Base-by-base conservation (phyloP, 2,113 vertebrate species). In the Mustelus asterias region DNA sequence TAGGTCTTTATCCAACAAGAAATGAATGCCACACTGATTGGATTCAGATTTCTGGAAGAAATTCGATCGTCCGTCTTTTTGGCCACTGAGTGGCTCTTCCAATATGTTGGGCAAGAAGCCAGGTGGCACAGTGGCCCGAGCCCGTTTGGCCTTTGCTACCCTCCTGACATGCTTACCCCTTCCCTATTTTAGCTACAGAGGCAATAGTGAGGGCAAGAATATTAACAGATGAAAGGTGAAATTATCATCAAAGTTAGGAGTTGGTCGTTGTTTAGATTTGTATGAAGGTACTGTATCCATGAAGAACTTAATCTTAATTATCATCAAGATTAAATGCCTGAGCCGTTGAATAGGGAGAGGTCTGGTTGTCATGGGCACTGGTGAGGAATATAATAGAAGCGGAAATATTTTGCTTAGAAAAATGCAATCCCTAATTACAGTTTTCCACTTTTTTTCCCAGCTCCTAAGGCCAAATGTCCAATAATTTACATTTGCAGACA, bases 1-100 rank as follows among this genome's bases (percentile, higher is more conserved):
- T 22, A 37, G 16, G 60, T 88, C 78, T 26, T 41, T 54, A 88
- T 88, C 3, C 58, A 94, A 0, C 26, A 24, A 94, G 90, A 67
- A 94, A 94, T 94, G 60, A 94, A 94, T 94, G 60, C n/a, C 37
- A 24, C 41, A 58, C 86, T 54, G 24, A 89, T 58, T 89, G 9
- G 44, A 58, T 54, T 89, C 86, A 89, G 44, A 26, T 89, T 89
- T 89, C 26, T 83, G 37, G 80, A 41, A 83, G 37, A 83, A n/a
- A 41, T 83, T 83, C 80, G 1, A 83, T 20, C 7, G 5, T 44
- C 37, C 78, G 4, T 3, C 20, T 83, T 44, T 41, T 83, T 37
- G 80, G 80, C 18, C 16, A 2, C 16, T 41, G 18, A 83, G 20
- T 41, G 37, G 80, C 37, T 41, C 37, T 41, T 83, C 80, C 37